phyloP scores from a whole-genome alignment of 2,888 invertebrate species.

The Notocelia uddmanniana region DNA sequence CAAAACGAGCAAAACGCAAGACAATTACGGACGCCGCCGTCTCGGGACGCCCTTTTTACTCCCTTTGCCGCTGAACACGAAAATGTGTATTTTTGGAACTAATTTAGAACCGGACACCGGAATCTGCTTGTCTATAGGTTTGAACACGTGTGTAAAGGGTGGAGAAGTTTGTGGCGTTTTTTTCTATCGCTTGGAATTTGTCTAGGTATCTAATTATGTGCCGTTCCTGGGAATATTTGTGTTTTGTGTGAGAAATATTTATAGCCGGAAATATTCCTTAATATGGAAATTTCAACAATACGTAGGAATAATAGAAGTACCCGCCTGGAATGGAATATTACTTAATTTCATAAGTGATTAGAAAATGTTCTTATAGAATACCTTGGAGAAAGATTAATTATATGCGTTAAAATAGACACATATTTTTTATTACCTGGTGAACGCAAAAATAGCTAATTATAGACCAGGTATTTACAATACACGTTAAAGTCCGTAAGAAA shows the following conservation, averaged over 20 bases:
- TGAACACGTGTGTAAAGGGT: slow-evolving; percentile 38
- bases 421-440: neutral
- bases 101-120: slow-evolving; percentile 55
- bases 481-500: slow-evolving; percentile 6
- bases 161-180: slow-evolving; percentile 13
- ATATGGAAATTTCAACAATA: too few relatives aligned
- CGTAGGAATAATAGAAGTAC: too few relatives aligned
- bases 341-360: too few relatives aligned
- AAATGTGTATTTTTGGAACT: slow-evolving; percentile 58
- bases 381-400: too few relatives aligned
- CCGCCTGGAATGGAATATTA: too few relatives aligned
- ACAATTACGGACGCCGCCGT: slow-evolving; percentile 64
- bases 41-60: slow-evolving; percentile 58
- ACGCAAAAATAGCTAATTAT: neutral
- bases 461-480: neutral
- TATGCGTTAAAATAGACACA: too few relatives aligned
- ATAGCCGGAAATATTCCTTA: too few relatives aligned
- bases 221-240: too few relatives aligned
- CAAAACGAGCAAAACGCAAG: slow-evolving; percentile 62
- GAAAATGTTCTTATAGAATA: too few relatives aligned
- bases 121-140: slow-evolving; percentile 38
- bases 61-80: slow-evolving; percentile 53
- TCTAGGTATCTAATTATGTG: neutral
- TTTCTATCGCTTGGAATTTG: slow-evolving; percentile 8
- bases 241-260: too few relatives aligned